These are phyloP conservation scores for Nephrotoma appendiculata DNA, from an alignment of 2,888 invertebrate genomes.

Conservation along the genomic window DNA sequence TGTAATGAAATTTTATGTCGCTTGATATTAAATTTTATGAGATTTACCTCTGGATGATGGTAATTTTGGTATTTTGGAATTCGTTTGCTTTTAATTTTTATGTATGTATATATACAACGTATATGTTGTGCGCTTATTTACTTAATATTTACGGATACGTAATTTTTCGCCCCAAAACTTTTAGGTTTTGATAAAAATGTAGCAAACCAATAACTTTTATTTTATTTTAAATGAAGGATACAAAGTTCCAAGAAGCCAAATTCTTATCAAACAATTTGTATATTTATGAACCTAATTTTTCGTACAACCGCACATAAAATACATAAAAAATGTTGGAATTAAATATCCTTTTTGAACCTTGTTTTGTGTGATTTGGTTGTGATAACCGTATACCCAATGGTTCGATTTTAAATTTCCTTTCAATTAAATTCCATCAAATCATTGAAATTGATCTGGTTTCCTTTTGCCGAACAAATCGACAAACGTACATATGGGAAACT, in stretches of 20 bases:
- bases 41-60: neutral
- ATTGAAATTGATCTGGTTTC: neutral
- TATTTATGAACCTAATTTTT: neutral
- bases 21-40: neutral
- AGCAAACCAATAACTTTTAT: neutral
- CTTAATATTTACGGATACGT: neutral
- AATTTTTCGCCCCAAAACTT: neutral
- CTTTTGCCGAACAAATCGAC: neutral
- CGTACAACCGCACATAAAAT: neutral
- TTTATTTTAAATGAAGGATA: neutral
- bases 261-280: neutral
- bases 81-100: neutral
- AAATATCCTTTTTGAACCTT: neutral
- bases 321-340: neutral
- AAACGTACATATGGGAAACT: neutral
- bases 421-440: neutral
- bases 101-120: neutral
- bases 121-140: neutral
- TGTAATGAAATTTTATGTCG: neutral
- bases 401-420: neutral
- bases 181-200: neutral
- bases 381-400: neutral
- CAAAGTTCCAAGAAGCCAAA: neutral
- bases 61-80: neutral
- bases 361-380: neutral